Percentiles rank a stretch among this genome's conserved stretches.
phyloP scores from a whole-genome alignment of 2,888 invertebrate genomes.

The Ophonus ardosiacus region DNA sequence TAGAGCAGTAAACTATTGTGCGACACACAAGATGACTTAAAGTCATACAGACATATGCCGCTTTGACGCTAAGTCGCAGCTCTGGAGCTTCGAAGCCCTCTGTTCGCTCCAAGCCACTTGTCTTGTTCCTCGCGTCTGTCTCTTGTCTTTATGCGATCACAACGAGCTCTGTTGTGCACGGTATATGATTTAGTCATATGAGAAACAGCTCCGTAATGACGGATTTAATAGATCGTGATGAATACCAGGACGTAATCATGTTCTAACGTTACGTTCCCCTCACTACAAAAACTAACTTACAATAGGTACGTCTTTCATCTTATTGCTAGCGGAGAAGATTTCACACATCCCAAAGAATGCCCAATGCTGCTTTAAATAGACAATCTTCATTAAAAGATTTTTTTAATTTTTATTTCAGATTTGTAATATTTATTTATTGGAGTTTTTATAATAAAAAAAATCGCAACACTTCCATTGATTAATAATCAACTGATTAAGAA shows the following conservation, averaged over 20 bases:
- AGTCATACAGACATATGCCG: conserved; percentile 45
- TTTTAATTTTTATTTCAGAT: too few relatives aligned
- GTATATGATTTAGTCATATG: conserved; percentile 46
- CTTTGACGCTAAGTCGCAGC: conserved; percentile 49
- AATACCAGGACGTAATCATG: conserved; percentile 14
- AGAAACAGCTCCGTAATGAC: conserved; percentile 33
- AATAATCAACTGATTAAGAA: too few relatives aligned
- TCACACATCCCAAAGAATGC: too few relatives aligned
- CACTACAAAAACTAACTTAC: conserved; percentile 13
- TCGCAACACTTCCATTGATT: too few relatives aligned
- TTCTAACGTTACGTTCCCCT: background rate
- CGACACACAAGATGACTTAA: conserved; percentile 54
- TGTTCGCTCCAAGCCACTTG: conserved; percentile 40
- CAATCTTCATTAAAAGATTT: too few relatives aligned
- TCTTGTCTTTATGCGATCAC: conserved; percentile 50
- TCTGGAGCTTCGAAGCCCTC: background rate
- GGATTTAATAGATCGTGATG: conserved; percentile 29
- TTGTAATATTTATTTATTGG: too few relatives aligned
- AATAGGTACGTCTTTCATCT: background rate
- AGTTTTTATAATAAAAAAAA: too few relatives aligned
- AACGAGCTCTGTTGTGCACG: conserved; percentile 25
- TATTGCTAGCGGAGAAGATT: background rate
- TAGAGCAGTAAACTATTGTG: conserved; percentile 53
- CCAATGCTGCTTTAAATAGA: too few relatives aligned
- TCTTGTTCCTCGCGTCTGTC: conserved; percentile 31